phyloP scores from a whole-genome alignment of 2,113 vertebrate genomes.

The Silurus meridionalis region DNA sequence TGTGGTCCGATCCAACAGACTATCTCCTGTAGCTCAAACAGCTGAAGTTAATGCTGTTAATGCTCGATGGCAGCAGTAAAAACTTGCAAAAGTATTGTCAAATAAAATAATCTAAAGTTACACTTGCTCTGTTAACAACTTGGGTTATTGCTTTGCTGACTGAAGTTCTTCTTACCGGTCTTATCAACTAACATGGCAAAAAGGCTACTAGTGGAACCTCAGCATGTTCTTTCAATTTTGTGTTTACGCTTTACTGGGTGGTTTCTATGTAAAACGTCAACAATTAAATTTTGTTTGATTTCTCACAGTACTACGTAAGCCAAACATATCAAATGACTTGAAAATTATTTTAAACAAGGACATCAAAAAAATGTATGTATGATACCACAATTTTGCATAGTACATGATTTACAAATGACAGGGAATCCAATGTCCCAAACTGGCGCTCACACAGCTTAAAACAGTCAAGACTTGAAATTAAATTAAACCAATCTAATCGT shows the following conservation, averaged over 20 bases:
- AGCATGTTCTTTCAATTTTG: not conserved
- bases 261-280: not conserved
- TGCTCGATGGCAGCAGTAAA: too few species aligned
- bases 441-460: not conserved
- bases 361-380: not conserved
- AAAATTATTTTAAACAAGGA: not conserved
- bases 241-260: not conserved
- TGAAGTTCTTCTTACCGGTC: not conserved
- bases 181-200: not conserved
- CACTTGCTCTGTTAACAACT: not conserved
- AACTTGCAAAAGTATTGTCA: too few species aligned
- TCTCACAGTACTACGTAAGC: not conserved
- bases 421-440: not conserved
- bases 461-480: not conserved
- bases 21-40: too few species aligned
- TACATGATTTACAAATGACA: not conserved
- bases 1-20: too few species aligned
- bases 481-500: not conserved
- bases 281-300: not conserved
- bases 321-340: not conserved
- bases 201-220: not conserved
- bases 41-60: too few species aligned
- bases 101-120: not conserved
- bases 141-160: not conserved
- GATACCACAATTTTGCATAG: not conserved